These are phyloP conservation scores for Drosophila eohydei DNA, from an alignment of 2,888 invertebrate genomes.

Conservation along the genomic window DNA sequence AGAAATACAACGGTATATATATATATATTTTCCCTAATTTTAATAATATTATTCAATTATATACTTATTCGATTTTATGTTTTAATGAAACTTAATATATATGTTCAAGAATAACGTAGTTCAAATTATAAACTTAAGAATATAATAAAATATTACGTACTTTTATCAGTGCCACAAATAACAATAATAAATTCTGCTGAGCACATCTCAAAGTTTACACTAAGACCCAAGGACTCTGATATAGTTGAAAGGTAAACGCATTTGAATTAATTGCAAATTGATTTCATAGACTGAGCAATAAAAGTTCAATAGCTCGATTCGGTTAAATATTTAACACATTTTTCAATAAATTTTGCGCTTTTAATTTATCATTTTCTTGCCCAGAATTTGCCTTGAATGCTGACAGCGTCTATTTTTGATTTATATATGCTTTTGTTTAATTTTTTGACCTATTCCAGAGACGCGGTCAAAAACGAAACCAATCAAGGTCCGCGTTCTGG, in stretches of 20 bases:
- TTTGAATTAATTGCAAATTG: constrained; percentile 16
- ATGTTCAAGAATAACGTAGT: too few species aligned
- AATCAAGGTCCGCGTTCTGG: constrained; percentile 45
- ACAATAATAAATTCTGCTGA: not conserved
- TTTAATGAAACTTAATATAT: too few species aligned
- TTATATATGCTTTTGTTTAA: not conserved
- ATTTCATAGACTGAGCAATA: constrained; percentile 16
- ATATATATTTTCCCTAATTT: too few species aligned
- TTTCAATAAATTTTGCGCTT: not conserved
- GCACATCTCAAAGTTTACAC: not conserved
- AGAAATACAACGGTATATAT: too few species aligned
- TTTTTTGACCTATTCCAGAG: constrained; percentile 28
- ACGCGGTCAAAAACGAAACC: constrained; percentile 35
- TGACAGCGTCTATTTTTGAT: constrained; percentile 23
- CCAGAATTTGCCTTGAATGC: constrained; percentile 36
- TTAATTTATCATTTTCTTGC: constrained; percentile 14
- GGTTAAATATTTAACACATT: constrained; percentile 26
- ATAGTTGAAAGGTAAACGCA: constrained; percentile 7
- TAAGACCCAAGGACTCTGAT: constrained; percentile 8
- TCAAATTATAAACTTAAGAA: not conserved
- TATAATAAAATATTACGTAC: not conserved
- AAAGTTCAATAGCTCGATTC: constrained; percentile 29
- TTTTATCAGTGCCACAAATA: not conserved
- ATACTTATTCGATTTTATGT: too few species aligned
- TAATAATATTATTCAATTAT: too few species aligned